phyloP scores from a whole-genome alignment of 2,113 vertebrate genomes.

The Haemorhous mexicanus region DNA sequence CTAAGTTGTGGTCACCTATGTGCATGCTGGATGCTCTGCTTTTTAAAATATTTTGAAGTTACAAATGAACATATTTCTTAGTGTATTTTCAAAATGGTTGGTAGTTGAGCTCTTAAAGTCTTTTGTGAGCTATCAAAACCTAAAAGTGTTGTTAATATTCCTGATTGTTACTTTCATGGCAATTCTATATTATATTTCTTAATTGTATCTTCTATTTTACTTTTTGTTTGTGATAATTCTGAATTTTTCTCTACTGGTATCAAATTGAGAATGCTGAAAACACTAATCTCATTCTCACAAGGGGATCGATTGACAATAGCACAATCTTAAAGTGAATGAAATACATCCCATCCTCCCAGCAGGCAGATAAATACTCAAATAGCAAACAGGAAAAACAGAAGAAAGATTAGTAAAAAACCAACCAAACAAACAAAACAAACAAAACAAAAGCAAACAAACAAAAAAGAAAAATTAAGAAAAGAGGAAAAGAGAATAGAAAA shows the following conservation, averaged over 20 bases:
- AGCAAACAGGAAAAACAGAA: background rate
- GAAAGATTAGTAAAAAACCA: background rate
- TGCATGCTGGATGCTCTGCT: background rate
- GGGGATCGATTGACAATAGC: constrained; percentile 5
- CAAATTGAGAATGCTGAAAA: constrained; percentile 41
- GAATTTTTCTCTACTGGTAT: background rate
- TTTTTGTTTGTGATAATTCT: constrained; percentile 42
- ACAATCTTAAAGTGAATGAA: background rate
- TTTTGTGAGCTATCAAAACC: constrained; percentile 9
- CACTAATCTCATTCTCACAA: constrained; percentile 45
- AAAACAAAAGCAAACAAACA: too few species aligned
- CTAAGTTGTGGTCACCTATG: background rate
- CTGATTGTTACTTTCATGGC: background rate
- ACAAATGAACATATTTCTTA: background rate
- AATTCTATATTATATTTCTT: constrained; percentile 39
- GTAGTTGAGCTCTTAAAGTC: constrained; percentile 12
- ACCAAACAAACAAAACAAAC: background rate
- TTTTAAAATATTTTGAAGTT: background rate
- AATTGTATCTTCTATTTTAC: background rate
- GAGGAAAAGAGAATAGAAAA: background rate
- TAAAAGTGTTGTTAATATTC: constrained; percentile 50
- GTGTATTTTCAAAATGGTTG: background rate
- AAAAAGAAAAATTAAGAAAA: background rate
- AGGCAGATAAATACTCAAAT: background rate
- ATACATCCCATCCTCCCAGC: background rate